phyloP scores from a whole-genome alignment of 2,888 invertebrate species.

The Creontiades dilutus region DNA sequence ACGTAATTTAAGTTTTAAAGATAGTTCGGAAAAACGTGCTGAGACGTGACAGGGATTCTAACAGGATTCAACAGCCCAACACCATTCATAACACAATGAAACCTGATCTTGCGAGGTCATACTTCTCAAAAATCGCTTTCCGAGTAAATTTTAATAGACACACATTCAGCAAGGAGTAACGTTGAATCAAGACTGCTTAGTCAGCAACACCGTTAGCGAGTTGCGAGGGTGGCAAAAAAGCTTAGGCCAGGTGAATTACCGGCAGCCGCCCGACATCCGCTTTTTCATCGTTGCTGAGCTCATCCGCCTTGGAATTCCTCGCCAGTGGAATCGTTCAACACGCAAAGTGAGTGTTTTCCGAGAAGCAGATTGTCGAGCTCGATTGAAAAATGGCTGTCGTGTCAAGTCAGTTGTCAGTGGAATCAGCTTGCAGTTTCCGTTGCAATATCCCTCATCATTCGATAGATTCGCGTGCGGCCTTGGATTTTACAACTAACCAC shows the following conservation, averaged over 20 bases:
- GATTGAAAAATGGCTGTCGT: conserved; percentile 38
- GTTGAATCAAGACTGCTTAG: too few species aligned
- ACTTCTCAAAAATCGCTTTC: too few species aligned
- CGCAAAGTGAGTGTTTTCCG: not conserved
- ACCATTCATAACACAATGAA: too few species aligned
- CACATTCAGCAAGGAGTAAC: too few species aligned
- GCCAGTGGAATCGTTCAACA: not conserved
- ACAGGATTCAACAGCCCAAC: too few species aligned
- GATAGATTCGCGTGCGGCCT: conserved; percentile 23
- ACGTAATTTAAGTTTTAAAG: too few species aligned
- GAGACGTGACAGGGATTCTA: too few species aligned
- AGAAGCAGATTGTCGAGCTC: conserved; percentile 3
- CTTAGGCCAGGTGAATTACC: not conserved
- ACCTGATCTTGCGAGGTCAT: too few species aligned
- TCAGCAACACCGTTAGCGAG: too few species aligned
- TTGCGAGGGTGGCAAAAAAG: too few species aligned
- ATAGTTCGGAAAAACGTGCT: too few species aligned
- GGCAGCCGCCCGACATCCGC: not conserved
- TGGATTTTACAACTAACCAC: not conserved
- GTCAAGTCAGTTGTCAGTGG: conserved; percentile 10
- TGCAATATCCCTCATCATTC: not conserved
- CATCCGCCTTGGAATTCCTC: not conserved
- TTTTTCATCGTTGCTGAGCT: not conserved
- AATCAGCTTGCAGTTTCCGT: not conserved
- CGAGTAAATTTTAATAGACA: too few species aligned